Conservation (phyloP, 2,888 invertebrate genomes). For the Hirtodrosophila confusa region DNA sequence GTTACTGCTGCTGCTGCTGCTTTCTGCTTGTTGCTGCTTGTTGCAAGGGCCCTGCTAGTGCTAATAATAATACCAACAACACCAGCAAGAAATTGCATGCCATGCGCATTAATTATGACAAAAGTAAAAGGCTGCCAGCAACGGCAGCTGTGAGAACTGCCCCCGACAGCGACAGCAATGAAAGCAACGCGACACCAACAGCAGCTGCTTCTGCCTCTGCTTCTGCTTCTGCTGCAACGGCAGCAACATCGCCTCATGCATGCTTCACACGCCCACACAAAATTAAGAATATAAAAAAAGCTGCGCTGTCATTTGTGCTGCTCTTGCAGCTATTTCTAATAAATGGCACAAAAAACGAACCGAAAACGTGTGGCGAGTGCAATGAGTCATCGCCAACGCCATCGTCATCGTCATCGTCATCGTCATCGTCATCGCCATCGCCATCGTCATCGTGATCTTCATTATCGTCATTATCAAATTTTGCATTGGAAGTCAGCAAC, state of each 20-base stretch:
- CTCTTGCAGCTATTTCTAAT: conserved; percentile 57
- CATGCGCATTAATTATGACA: conserved; percentile 68
- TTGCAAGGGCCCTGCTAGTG: conserved; percentile 35
- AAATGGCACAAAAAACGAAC: conserved; percentile 33
- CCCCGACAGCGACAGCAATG: conserved; percentile 12
- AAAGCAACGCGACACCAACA: conserved; percentile 18
- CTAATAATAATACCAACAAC: conserved; percentile 52
- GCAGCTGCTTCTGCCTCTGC: conserved; percentile 14
- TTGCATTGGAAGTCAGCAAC: conserved; percentile 17
- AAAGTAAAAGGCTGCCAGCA: conserved; percentile 40
- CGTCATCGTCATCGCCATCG: conserved; percentile 10
- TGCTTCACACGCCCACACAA: conserved; percentile 59
- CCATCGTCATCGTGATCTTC: not conserved
- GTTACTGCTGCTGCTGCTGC: not conserved
- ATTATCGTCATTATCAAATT: conserved; percentile 14
- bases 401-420: conserved; percentile 14
- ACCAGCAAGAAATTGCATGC: conserved; percentile 54
- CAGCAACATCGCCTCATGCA: conserved; percentile 22
- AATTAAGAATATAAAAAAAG: conserved; percentile 29
- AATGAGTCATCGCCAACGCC: conserved; percentile 54
- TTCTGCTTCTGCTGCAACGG: conserved; percentile 9
- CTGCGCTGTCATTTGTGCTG: conserved; percentile 44
- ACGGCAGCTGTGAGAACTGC: conserved; percentile 17
- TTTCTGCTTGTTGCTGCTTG: conserved; percentile 17
- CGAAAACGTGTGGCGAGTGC: conserved; percentile 31